phyloP scores from a whole-genome alignment of 92 coral and sea anemone genomes.

The Blastomussa wellsi region DNA sequence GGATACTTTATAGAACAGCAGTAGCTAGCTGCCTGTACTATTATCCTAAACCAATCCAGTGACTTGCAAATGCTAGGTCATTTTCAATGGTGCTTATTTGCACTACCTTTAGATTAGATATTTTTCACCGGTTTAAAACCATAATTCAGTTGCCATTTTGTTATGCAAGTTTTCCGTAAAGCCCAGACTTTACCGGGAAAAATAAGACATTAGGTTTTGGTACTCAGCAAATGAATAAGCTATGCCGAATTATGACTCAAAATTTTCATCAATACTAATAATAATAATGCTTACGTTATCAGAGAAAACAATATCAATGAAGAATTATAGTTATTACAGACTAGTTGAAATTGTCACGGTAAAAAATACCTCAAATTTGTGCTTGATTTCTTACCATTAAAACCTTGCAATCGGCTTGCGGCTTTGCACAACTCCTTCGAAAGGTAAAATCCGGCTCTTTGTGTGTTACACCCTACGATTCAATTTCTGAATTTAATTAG shows the following conservation, averaged over 20 bases:
- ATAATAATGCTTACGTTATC: background rate
- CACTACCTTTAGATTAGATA: background rate
- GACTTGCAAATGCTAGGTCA: background rate
- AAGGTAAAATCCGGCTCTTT: background rate
- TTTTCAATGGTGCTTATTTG: background rate
- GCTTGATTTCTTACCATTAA: background rate
- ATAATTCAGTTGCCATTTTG: background rate
- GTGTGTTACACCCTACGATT: background rate
- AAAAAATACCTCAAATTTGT: background rate
- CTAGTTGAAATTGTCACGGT: background rate
- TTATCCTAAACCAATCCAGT: background rate
- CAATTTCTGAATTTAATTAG: background rate
- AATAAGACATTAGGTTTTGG: background rate
- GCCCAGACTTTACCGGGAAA: background rate
- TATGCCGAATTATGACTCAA: background rate
- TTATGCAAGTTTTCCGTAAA: background rate
- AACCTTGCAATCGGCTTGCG: background rate
- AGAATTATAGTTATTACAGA: background rate
- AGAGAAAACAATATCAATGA: background rate
- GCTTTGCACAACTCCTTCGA: background rate
- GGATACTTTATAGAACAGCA: background rate
- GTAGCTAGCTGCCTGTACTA: background rate
- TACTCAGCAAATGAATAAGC: background rate
- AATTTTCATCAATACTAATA: background rate
- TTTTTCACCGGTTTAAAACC: background rate